Evolutionary conservation across 2,797 vertebrate species (phyloP), one percentile per base, ranked within the genome.

Genomic region (Galago senegalensis): DNA sequence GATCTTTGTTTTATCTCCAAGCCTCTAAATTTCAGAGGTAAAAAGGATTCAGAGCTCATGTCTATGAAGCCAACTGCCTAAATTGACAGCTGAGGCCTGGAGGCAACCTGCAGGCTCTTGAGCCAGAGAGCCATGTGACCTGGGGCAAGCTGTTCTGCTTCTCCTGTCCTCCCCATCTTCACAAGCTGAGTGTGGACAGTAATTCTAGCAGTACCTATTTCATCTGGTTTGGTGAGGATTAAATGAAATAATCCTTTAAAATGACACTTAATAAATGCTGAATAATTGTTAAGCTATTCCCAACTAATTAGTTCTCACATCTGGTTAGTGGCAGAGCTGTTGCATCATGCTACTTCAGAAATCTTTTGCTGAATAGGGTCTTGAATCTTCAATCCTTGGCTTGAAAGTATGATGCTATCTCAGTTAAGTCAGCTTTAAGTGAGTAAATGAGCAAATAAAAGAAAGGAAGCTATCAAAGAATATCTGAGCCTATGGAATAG

Each of bases 181-280:
- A 0, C 61, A 8, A 70, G 65, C 73, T 76, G 13, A 72, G 6
- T 84, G 40, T 75, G 49, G 72, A 5, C 49, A 25, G 56, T 80
- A 31, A 46, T 29, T 87, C 69, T 49, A 31, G 49, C 11, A 23
- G 81, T 73, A 11, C 40, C 65, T 63, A 0, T 83, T 80, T 90
- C 76, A 16, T n/a, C 27, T 81, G 65, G 56, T 25, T 96, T 89
- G 34, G 58, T 96, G 81, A 70, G 76, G 69, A 67, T 37, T 90
- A 87, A 70, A 34, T 73, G 79, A 93, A 75, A 31, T 81, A 46
- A 60, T 53, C 58, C 80, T 97, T 70, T 73, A 76, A 96, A 90
- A 86, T 37, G 86, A 60, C 20, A 43, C 46, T 13, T 87, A 70
- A 12, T 85, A 95, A 87, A n/a, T 60, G 34, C 53, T 56, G 17